phyloP scores from a whole-genome alignment of 2,888 invertebrate species.

The Eupithecia centaureata region DNA sequence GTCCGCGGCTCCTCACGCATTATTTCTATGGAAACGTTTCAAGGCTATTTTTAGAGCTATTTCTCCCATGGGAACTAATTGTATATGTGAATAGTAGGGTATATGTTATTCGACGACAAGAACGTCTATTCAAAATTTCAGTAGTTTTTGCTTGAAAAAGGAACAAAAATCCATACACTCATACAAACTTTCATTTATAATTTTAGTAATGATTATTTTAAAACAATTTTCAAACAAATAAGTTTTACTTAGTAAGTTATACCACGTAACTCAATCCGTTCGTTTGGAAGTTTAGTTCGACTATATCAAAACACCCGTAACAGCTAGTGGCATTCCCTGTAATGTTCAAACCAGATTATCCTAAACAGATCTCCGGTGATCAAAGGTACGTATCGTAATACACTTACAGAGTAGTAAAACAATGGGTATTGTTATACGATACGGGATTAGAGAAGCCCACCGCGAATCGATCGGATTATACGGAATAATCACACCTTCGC shows the following conservation, averaged over 20 bases:
- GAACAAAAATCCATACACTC: no score
- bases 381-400: slow-evolving; percentile 21
- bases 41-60: no score
- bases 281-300: not conserved
- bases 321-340: not conserved
- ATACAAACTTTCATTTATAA: no score
- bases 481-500: slow-evolving; percentile 53
- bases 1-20: no score
- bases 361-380: slow-evolving; percentile 17
- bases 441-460: slow-evolving; percentile 58
- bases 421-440: slow-evolving; percentile 49
- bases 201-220: no score
- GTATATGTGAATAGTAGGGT: no score
- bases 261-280: not conserved
- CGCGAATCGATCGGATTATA: slow-evolving; percentile 57
- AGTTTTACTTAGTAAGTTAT: not conserved
- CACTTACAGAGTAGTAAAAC: slow-evolving; percentile 23
- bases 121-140: no score
- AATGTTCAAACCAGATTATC: slow-evolving; percentile 6
- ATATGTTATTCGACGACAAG: no score
- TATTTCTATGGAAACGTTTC: no score
- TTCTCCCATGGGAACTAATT: no score
- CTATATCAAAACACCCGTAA: not conserved
- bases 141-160: no score
- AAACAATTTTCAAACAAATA: no score